Evolutionary conservation across 53 echinoderm and acorn worm genomes (phyloP).

Genomic region (Antedon mediterranea): DNA sequence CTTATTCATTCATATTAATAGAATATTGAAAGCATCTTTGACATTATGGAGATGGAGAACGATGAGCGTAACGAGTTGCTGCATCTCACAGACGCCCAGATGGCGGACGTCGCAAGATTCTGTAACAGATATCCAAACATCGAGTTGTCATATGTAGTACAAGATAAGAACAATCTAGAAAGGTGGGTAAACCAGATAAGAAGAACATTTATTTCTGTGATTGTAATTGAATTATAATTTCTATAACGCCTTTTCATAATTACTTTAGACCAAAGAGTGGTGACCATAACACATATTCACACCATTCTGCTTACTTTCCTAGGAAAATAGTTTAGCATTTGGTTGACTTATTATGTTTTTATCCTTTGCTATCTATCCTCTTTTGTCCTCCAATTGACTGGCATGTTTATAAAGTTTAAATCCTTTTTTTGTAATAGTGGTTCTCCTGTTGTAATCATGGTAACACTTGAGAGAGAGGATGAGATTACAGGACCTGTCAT

Average conservation of each 20-base stretch:
- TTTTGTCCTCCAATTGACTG: too few relatives aligned
- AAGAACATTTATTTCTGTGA: too few relatives aligned
- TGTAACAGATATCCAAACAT: constrained; percentile 98
- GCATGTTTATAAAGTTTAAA: too few relatives aligned
- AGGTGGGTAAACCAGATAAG: constrained; percentile 27
- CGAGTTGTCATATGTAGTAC: constrained; percentile 80
- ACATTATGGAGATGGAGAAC: constrained; percentile 99
- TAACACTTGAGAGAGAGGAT: constrained; percentile 85
- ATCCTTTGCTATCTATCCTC: too few relatives aligned
- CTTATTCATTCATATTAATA: too few relatives aligned
- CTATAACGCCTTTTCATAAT: too few relatives aligned
- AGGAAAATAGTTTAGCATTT: too few relatives aligned
- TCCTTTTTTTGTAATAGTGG: constrained; percentile 36
- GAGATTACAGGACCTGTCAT: constrained; percentile 97
- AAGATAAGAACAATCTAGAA: constrained; percentile 65
- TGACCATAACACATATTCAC: too few relatives aligned
- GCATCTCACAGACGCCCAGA: constrained; percentile 73
- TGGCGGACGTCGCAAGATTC: constrained; percentile 97
- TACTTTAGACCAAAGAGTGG: too few relatives aligned
- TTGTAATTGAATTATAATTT: too few relatives aligned
- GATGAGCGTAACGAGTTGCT: constrained; percentile 76
- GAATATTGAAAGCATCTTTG: constrained; percentile 94
- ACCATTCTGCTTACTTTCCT: too few relatives aligned
- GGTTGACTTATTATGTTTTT: too few relatives aligned
- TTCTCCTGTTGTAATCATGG: constrained; percentile 82